Percentiles rank a stretch among this genome's conserved stretches.
phyloP scores from a whole-genome alignment of 2,888 invertebrate species.

The Gandaritis pyraliata region DNA sequence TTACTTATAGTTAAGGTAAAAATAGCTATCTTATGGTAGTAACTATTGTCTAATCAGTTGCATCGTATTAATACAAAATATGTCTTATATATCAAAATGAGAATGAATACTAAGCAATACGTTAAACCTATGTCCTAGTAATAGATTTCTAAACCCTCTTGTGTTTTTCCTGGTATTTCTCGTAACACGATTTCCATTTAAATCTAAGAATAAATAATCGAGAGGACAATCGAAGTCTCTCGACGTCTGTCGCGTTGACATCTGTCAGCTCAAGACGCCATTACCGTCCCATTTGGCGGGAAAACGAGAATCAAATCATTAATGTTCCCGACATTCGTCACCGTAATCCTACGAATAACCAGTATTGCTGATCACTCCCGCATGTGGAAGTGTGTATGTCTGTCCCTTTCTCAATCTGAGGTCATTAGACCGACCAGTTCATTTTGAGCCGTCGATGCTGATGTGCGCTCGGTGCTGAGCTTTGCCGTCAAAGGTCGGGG shows the following conservation, averaged over 20 bases:
- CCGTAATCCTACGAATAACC: slow-evolving; percentile 63
- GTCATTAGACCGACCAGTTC: slow-evolving; percentile 50
- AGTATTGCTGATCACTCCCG: slow-evolving; percentile 44
- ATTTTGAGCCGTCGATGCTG: slow-evolving; percentile 21
- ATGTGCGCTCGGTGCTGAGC: slow-evolving; percentile 6
- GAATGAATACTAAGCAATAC: too few relatives aligned
- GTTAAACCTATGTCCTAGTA: too few relatives aligned
- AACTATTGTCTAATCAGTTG: neutral
- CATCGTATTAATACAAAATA: too few relatives aligned
- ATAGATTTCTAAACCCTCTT: neutral
- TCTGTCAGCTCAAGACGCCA: slow-evolving; percentile 75
- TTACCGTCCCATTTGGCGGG: slow-evolving; percentile 59
- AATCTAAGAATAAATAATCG: slow-evolving; percentile 26
- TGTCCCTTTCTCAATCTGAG: slow-evolving; percentile 63
- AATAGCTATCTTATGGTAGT: neutral
- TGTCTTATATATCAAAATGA: too few relatives aligned
- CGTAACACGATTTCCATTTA: slow-evolving; percentile 26
- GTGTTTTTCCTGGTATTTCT: too few relatives aligned
- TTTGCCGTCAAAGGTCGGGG: slow-evolving; percentile 23
- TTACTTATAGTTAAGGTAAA: neutral
- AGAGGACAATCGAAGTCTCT: slow-evolving; percentile 46
- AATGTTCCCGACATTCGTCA: slow-evolving; percentile 63
- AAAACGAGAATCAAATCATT: slow-evolving; percentile 57
- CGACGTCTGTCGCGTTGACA: slow-evolving; percentile 51
- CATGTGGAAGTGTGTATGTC: slow-evolving; percentile 40